Evolutionary conservation across 2,888 invertebrate genomes (phyloP).

Genomic region (Drosophila falleni): DNA sequence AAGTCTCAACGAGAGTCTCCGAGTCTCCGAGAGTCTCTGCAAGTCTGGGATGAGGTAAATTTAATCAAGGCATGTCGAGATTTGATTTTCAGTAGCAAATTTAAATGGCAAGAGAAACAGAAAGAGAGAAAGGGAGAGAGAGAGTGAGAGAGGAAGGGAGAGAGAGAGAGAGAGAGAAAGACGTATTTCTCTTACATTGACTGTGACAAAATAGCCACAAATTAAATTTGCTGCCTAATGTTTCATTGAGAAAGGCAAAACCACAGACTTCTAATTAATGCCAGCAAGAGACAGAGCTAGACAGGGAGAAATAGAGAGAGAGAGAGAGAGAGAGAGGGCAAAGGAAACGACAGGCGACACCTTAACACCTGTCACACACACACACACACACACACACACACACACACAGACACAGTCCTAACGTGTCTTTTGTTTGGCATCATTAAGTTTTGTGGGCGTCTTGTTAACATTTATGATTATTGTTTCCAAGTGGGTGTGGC

Average conservation of each 20-base stretch:
- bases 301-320: background rate
- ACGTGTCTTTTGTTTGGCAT: constrained; percentile 66
- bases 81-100: constrained; percentile 38
- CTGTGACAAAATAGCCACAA: constrained; percentile 46
- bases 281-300: constrained; percentile 14
- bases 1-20: constrained; percentile 43
- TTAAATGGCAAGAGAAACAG: background rate
- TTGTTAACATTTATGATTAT: constrained; percentile 80
- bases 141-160: background rate
- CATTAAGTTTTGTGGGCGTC: constrained; percentile 73
- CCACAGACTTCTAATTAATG: constrained; percentile 64
- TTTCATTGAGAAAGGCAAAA: constrained; percentile 43
- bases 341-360: constrained; percentile 42
- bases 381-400: constrained; percentile 11
- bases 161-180: background rate
- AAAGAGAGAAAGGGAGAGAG: background rate
- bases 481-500: constrained; percentile 42
- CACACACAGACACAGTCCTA: constrained; percentile 11
- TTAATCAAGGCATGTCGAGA: constrained; percentile 53
- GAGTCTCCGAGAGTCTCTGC: constrained; percentile 1
- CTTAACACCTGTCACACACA: constrained; percentile 60
- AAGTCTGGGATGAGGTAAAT: constrained; percentile 39
- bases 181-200: background rate
- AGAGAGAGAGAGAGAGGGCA: background rate
- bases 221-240: constrained; percentile 60